phyloP scores from a whole-genome alignment of 2,113 vertebrate genomes.

The Triplophysa dalaica region DNA sequence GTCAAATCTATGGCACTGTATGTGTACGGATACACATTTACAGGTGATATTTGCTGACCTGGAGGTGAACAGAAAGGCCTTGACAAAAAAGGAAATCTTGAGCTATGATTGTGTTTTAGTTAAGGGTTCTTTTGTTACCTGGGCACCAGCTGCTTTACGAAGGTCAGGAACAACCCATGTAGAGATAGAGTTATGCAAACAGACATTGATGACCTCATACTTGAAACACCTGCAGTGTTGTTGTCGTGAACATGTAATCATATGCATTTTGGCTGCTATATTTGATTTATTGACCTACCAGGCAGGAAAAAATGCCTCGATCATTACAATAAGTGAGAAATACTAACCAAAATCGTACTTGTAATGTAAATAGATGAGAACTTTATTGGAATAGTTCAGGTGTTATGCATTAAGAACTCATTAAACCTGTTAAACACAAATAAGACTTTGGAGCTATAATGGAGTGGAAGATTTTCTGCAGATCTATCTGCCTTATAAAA shows the following conservation, averaged over 20 bases:
- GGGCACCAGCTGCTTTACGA: background rate
- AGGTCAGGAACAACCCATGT: background rate
- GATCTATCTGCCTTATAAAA: no score
- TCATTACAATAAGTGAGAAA: background rate
- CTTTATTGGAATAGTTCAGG: no score
- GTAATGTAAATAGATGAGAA: background rate
- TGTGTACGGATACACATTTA: background rate
- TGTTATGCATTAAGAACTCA: no score
- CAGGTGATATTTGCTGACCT: background rate
- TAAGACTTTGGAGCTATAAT: no score
- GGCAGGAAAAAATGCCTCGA: background rate
- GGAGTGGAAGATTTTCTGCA: no score
- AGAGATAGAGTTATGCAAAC: slow-evolving; percentile 17
- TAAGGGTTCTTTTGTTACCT: background rate
- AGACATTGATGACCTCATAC: background rate
- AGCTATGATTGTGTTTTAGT: background rate
- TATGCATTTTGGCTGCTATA: background rate
- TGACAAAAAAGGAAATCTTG: background rate
- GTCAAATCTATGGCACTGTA: background rate
- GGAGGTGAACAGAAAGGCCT: background rate
- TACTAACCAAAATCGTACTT: background rate
- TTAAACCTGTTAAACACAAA: no score
- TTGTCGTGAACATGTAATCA: background rate
- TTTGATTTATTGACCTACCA: background rate
- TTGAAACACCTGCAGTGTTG: background rate